Evolutionary conservation across 2,797 vertebrate genomes (phyloP), one percentile per base, ranked within the genome.

Genomic region (Pangasius sanitwongsei): DNA sequence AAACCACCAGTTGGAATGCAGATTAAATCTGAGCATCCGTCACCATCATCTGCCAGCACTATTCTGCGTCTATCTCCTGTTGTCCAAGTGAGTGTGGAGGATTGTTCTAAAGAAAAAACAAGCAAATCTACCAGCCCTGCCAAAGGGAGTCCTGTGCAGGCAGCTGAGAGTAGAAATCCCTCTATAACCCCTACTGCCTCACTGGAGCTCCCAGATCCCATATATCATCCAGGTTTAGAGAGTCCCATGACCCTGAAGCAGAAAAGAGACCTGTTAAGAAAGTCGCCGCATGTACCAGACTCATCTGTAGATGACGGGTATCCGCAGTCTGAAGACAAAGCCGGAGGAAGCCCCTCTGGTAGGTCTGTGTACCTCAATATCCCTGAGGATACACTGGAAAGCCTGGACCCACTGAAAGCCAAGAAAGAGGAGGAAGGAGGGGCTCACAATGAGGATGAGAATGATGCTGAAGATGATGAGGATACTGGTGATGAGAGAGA

Each of bases 231-330:
- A 31, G 93, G 96, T 88, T 94, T 92, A 4, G 98, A 97, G 87
- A 98, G 97, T 91, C 94, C 97, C 0, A 95, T 99, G 90, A 99
- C 98, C 0, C 95, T 99, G 16, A 98, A 99, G 88, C 98, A 99
- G 90, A 99, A 99, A 92, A 95, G 99, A 90, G 98, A 99, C 92
- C 94, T 97, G 82, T 96, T 99, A 61, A 97, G 96, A 93, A 99
- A 99, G 94, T 97, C 97, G 0, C 96, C 95, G 4, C 97, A 97
- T 7, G 94, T 99, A 86, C 96, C 98, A 0, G 97, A 98, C 93
- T 94, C 94, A 85, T 99, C 98, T 0, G 84, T 98, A 55, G 98
- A 99, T 1, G 97, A 98, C 31, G 91, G 89, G 9, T 93, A 89
- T 0, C 93, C 95, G n/a, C 87, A 83, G 2, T 1, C 91, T 0